A percentile compares a stretch with the other conserved stretches of the same genome.
phyloP scores from a whole-genome alignment of 2,797 vertebrate genomes.

The Hydrocynus forskahlii region DNA sequence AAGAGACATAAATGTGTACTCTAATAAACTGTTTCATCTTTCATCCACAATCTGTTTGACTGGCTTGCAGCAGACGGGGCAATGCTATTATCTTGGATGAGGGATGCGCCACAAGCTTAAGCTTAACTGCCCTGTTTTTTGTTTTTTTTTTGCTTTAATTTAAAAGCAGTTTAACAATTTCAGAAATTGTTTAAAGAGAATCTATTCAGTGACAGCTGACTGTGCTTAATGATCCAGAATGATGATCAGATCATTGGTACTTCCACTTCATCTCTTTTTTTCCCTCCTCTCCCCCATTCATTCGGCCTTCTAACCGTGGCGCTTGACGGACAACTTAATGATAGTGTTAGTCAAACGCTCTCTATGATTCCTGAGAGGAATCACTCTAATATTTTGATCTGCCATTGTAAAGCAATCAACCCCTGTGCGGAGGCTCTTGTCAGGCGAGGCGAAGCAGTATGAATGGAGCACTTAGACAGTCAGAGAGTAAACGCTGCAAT shows the following conservation, averaged over 20 bases:
- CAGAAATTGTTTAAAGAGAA: neutral
- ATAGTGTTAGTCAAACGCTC: slow-evolving; percentile 65
- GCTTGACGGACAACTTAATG: slow-evolving; percentile 67
- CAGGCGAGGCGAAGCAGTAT: slow-evolving; percentile 68
- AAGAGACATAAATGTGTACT: neutral
- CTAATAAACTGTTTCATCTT: neutral
- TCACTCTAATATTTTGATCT: slow-evolving; percentile 71
- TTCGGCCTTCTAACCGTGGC: slow-evolving; percentile 55
- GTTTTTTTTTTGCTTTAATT: neutral
- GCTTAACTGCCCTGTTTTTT: neutral
- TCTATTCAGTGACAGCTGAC: slow-evolving; percentile 8
- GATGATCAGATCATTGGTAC: slow-evolving; percentile 33
- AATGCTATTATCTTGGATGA: neutral
- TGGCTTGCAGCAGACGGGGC: neutral
- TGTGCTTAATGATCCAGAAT: slow-evolving; percentile 43
- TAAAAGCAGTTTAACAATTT: slow-evolving; percentile 38
- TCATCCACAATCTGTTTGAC: slow-evolving; percentile 7
- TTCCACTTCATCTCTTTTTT: slow-evolving; percentile 11
- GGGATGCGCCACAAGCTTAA: neutral
- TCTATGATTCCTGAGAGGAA: slow-evolving; percentile 63
- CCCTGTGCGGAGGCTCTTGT: slow-evolving; percentile 66
- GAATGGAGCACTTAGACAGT: slow-evolving; percentile 73
- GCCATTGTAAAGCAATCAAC: slow-evolving; percentile 72
- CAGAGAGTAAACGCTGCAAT: slow-evolving; percentile 75
- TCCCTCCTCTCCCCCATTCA: slow-evolving; percentile 23